Evolutionary conservation across 2,888 invertebrate species (phyloP).

Genomic region (Torymus aiolomorphi): DNA sequence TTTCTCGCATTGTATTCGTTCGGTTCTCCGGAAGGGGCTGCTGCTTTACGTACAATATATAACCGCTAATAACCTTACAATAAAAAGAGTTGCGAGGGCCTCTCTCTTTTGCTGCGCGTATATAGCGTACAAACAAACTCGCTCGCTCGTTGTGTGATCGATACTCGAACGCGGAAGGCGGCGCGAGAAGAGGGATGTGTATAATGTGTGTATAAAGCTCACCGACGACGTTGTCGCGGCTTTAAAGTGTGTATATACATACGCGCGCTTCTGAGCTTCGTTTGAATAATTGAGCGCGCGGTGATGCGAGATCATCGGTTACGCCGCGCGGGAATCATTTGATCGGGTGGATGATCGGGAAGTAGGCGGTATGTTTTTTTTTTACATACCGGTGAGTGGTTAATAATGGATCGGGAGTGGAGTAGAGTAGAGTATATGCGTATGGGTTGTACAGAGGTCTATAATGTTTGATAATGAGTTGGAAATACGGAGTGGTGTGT

Average conservation of each 20-base stretch:
- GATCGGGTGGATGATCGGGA: too few species aligned
- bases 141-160: slow-evolving; percentile 21
- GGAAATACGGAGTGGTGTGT: too few species aligned
- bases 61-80: slow-evolving; percentile 37
- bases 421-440: too few species aligned
- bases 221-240: neutral
- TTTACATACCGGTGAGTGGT: too few species aligned
- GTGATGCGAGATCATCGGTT: neutral
- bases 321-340: too few species aligned
- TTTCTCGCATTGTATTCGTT: neutral
- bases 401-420: too few species aligned
- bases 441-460: too few species aligned
- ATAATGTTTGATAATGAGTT: too few species aligned
- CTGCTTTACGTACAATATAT: neutral
- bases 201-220: neutral
- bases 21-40: too few species aligned
- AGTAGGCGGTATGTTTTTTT: too few species aligned
- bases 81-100: slow-evolving; percentile 15
- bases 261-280: neutral
- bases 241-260: neutral
- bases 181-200: too few species aligned
- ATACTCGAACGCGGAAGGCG: slow-evolving; percentile 42
- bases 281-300: neutral
- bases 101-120: neutral
- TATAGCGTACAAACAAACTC: slow-evolving; percentile 28